Evolutionary conservation across 1,140 invertebrate genomes (phyloP), one percentile per base, ranked within the genome.

Genomic region (Hermetia illucens): DNA sequence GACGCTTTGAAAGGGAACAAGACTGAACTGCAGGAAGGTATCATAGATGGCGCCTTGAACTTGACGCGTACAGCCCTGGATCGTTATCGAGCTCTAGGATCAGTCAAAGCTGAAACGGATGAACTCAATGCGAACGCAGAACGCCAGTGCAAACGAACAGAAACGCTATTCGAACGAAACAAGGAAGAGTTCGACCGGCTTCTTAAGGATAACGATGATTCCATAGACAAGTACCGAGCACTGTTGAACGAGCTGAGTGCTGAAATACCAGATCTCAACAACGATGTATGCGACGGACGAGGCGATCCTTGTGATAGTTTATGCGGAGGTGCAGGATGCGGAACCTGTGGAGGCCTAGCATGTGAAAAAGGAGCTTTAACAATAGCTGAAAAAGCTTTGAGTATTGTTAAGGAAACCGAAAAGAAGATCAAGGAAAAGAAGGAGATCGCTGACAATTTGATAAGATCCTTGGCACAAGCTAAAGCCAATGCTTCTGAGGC

Each of bases 251-350:
- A 66, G 1, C 65, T 95, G 12, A 74, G 82, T 42, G 55, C 65
- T 1, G 64, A 75, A 36, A 79, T 97, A 48, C 87, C 90, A 0
- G 75, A 77, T 41, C 65, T 97, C 18, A 97, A 96, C 65, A 67
- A 82, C 30, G 66, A 84, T 61, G 84, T 98, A 57, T 97, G 93
- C 64, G 91, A 88, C 44, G 75, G 79, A 49, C 72, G 69, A 21
- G 87, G 85, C 18, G 76, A 86, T 50, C 79, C 80, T 25, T 97
- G 93, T 61, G 89, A 95, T 54, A 58, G 62, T 35, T 69, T 91
- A 21, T 98, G 93, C 65, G 93, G 93, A 21, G 93, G 93, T 15
- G 92, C 89, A 29, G 89, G 88, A 1, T 98, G 93, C 64, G 79
- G 75, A 20, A 75, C 73, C 52, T 97, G 93, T 65, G 91, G 90